Base-by-base conservation (phyloP, 2,113 vertebrate genomes). In the Spermophilus dauricus region DNA sequence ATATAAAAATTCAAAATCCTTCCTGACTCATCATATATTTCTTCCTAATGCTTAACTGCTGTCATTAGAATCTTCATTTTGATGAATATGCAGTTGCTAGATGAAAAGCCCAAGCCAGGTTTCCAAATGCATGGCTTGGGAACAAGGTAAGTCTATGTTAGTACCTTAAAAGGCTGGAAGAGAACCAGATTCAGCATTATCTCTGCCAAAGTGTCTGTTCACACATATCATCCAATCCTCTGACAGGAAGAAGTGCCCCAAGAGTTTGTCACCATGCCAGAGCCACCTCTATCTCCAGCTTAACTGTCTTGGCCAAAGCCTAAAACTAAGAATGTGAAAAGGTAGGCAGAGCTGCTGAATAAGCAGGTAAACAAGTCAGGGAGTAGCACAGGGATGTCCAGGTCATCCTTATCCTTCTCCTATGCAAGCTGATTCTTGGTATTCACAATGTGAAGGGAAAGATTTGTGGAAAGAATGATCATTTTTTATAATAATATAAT, bases 1-100 rank as follows among this genome's bases (percentile, higher is more conserved):
- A 88, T 6, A 84, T 2, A 82, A 83, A 86, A 93, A 95, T n/a
- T 94, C 56, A 89, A 77, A 93, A 56, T 86, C 77, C 32, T 89
- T 95, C 81, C 96, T 96, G 86, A 94, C 48, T 95, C 86, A 83
- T 83, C 95, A 84, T 14, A n/a, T 70, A 77, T 85, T 76, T 92
- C 65, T 85, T 78, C 73, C 61, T 69, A 63, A 16, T 45, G 48
- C 75, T 96, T 65, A 95, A 69, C 80, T 82, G 81, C 32, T 94
- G 28, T 84, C 53, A 73, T 61, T n/a, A 48, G 85, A 91, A 88
- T 94, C 30, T 94, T 91, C 63, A 69, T 95, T 95, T 28, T n/a
- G 63, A 89, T 96, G n/a, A 95, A 75, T 18, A 37, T 61, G 45
- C 42, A 69, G 16, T 56, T 92, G 48, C 75, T 67, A 78, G 48